Evolutionary conservation across 2,888 invertebrate genomes (phyloP).

Genomic region (Smittia aterrima): DNA sequence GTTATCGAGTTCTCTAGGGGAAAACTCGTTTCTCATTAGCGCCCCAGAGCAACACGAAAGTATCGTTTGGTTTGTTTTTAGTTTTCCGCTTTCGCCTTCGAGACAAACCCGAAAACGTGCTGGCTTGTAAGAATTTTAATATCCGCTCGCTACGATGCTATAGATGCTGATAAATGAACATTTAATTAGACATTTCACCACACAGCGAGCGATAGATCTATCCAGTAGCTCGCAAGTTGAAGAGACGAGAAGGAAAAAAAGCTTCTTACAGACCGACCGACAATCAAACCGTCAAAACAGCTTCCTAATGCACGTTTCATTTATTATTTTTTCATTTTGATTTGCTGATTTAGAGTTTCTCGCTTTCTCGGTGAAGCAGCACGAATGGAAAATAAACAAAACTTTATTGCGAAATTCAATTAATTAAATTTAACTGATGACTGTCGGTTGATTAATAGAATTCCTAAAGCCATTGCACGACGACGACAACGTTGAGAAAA

Average conservation of each 20-base stretch:
- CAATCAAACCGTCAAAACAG: not conserved
- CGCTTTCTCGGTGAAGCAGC: not conserved
- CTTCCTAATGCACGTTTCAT: not conserved
- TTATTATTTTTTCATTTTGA: not conserved
- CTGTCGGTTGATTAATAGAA: not conserved
- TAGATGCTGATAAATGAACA: conserved; percentile 13
- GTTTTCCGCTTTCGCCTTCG: not conserved
- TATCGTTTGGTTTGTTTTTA: not conserved
- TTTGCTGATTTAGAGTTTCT: not conserved
- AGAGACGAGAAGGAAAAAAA: not conserved
- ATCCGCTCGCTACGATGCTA: not conserved
- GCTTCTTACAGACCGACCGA: conserved; percentile 3
- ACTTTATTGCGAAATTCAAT: not conserved
- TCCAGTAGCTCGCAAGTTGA: not conserved
- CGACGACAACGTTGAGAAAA: no score
- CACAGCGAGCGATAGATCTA: not conserved
- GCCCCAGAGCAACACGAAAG: no score
- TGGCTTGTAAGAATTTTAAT: not conserved
- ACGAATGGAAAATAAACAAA: conserved; percentile 6
- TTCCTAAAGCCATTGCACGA: not conserved
- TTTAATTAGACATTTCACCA: conserved; percentile 27
- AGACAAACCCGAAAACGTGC: not conserved
- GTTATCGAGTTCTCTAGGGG: no score
- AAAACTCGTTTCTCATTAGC: no score
- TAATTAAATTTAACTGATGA: conserved; percentile 13